These are phyloP conservation scores for Drosophila grimshawi DNA, from an alignment of 1,140 invertebrate genomes.

Conservation along the genomic window DNA sequence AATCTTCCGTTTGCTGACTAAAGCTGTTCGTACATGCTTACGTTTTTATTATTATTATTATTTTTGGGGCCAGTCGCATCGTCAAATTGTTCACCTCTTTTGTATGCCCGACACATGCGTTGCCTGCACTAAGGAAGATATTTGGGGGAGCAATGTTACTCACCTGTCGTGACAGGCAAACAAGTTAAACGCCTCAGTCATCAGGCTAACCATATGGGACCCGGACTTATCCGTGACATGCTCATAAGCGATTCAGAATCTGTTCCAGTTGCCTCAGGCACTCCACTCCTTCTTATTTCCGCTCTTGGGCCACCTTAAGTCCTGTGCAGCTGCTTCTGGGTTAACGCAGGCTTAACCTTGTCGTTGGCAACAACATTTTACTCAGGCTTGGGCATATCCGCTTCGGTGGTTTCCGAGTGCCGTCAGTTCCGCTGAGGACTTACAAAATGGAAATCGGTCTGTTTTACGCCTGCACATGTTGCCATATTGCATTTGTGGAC, in stretches of 20 bases:
- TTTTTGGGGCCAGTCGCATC: neutral
- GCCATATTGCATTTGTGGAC: slow-evolving; percentile 55
- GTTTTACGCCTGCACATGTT: slow-evolving; percentile 68
- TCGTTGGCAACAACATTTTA: slow-evolving; percentile 42
- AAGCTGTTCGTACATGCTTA: neutral
- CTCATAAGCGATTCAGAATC: slow-evolving; percentile 66
- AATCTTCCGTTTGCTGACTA: too few relatives aligned
- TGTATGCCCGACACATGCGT: slow-evolving; percentile 68
- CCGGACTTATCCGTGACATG: slow-evolving; percentile 21
- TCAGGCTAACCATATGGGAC: slow-evolving; percentile 40
- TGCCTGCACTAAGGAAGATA: slow-evolving; percentile 56
- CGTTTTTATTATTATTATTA: neutral
- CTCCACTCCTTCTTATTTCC: neutral
- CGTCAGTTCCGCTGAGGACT: slow-evolving; percentile 54
- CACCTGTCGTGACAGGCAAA: slow-evolving; percentile 63
- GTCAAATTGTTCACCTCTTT: slow-evolving; percentile 43
- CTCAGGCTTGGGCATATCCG: slow-evolving; percentile 17
- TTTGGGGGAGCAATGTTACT: slow-evolving; percentile 59
- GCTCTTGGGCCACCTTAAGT: neutral
- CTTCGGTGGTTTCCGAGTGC: slow-evolving; percentile 29
- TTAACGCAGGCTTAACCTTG: slow-evolving; percentile 62
- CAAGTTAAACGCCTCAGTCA: slow-evolving; percentile 50
- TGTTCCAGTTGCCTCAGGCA: slow-evolving; percentile 29
- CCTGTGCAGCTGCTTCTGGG: neutral
- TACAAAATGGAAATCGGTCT: slow-evolving; percentile 71